These are phyloP conservation scores for Melikaiella ostensackeni DNA, from an alignment of 2,888 invertebrate species.

Conservation along the genomic window DNA sequence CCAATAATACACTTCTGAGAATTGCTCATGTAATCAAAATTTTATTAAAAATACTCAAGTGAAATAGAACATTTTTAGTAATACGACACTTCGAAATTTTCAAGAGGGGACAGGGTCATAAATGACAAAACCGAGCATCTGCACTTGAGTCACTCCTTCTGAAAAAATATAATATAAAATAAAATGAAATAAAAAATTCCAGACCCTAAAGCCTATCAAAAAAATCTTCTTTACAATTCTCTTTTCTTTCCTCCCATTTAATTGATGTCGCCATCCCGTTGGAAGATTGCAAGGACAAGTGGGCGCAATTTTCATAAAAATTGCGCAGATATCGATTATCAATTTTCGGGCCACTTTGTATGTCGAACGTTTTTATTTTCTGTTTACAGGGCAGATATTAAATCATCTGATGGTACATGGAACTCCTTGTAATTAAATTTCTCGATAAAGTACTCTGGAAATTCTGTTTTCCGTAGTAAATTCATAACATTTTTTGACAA, in stretches of 20 bases:
- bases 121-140: too few relatives aligned
- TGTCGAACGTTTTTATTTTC: not conserved
- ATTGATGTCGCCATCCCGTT: slow-evolving; percentile 32
- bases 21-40: too few relatives aligned
- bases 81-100: too few relatives aligned
- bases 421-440: not conserved
- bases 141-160: too few relatives aligned
- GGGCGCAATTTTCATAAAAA: slow-evolving; percentile 20
- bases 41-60: too few relatives aligned
- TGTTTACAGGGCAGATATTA: not conserved
- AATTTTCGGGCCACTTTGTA: not conserved
- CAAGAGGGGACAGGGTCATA: too few relatives aligned
- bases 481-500: not conserved
- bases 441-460: not conserved
- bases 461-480: not conserved
- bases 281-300: not conserved
- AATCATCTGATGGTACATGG: not conserved
- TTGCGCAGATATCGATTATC: slow-evolving; percentile 17
- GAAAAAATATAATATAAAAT: too few relatives aligned
- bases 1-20: too few relatives aligned
- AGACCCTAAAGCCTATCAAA: too few relatives aligned
- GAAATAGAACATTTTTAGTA: too few relatives aligned
- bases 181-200: too few relatives aligned
- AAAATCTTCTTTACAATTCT: not conserved
- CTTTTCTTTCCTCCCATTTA: slow-evolving; percentile 20